A percentile compares a stretch with the other conserved stretches of the same genome.
These are phyloP conservation scores for Blastobasis adustella DNA, from an alignment of 2,888 invertebrate species.

Conservation along the genomic window DNA sequence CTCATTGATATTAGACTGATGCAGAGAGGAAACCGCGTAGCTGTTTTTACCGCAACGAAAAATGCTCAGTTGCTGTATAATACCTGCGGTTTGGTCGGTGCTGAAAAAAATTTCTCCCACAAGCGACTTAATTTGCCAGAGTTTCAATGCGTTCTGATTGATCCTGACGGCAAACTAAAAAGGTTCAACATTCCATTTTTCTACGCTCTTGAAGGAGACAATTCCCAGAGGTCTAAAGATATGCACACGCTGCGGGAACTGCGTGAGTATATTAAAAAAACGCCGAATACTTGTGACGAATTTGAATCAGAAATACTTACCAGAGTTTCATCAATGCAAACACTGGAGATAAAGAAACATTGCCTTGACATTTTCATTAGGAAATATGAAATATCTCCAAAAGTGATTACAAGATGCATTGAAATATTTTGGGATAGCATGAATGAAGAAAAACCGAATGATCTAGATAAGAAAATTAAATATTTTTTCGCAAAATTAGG, in stretches of 20 bases:
- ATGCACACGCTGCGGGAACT: conserved; percentile 88
- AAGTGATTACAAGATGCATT: conserved; percentile 70
- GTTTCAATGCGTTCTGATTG: conserved; percentile 86
- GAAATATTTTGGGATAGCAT: conserved; percentile 62
- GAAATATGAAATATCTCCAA: conserved; percentile 77
- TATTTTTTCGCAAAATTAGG: conserved; percentile 48
- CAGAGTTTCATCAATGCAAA: conserved; percentile 79
- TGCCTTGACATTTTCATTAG: conserved; percentile 81
- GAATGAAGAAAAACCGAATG: conserved; percentile 22
- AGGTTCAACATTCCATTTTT: conserved; percentile 93
- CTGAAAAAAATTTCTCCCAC: conserved; percentile 70
- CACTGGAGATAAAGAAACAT: conserved; percentile 81
- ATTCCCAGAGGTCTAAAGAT: conserved; percentile 90
- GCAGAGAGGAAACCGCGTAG: conserved; percentile 91
- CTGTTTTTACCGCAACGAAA: conserved; percentile 92
- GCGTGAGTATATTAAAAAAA: conserved; percentile 78
- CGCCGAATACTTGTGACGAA: conserved; percentile 62
- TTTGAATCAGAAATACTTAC: conserved; percentile 69
- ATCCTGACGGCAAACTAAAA: conserved; percentile 87
- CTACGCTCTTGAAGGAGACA: conserved; percentile 89
- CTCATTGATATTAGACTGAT: conserved; percentile 94
- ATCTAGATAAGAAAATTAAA: conserved; percentile 36
- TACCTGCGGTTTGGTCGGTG: conserved; percentile 87
- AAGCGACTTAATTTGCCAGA: conserved; percentile 76
- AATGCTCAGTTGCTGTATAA: conserved; percentile 87